Conservation (phyloP, 1,140 invertebrate species). For the Eubasilissa regina region DNA sequence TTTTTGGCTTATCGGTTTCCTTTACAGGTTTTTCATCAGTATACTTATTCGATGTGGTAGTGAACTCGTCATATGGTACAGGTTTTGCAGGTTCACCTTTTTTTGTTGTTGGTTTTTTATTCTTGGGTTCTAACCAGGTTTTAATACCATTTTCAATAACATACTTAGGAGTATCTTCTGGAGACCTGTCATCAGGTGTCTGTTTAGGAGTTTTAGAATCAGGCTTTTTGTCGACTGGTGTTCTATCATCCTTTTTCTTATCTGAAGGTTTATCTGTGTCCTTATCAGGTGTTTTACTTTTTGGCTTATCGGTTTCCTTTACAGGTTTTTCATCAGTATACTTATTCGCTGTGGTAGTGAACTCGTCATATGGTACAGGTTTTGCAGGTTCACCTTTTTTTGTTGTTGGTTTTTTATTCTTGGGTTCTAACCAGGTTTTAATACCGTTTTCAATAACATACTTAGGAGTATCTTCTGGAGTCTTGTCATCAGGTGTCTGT, state of each 20-base stretch:
- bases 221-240: neutral
- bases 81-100: neutral
- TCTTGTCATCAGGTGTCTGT: neutral
- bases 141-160: slow-evolving; percentile 49
- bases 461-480: slow-evolving; percentile 27
- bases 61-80: slow-evolving; percentile 8
- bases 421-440: slow-evolving; percentile 41
- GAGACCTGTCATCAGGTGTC: neutral
- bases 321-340: neutral
- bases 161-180: slow-evolving; percentile 7
- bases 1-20: too few species aligned
- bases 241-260: slow-evolving; percentile 30
- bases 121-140: slow-evolving; percentile 30
- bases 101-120: slow-evolving; percentile 25
- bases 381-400: neutral
- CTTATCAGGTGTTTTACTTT: neutral
- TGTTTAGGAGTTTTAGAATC: neutral
- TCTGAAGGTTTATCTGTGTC: slow-evolving; percentile 21
- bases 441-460: slow-evolving; percentile 51
- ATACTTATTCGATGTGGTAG: too few species aligned
- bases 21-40: neutral
- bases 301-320: neutral
- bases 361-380: too few species aligned
- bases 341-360: too few species aligned
- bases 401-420: slow-evolving; percentile 11